Evolutionary conservation across 2,113 vertebrate species (phyloP), one percentile per base, ranked within the genome.

Genomic region (Anhinga rufa): DNA sequence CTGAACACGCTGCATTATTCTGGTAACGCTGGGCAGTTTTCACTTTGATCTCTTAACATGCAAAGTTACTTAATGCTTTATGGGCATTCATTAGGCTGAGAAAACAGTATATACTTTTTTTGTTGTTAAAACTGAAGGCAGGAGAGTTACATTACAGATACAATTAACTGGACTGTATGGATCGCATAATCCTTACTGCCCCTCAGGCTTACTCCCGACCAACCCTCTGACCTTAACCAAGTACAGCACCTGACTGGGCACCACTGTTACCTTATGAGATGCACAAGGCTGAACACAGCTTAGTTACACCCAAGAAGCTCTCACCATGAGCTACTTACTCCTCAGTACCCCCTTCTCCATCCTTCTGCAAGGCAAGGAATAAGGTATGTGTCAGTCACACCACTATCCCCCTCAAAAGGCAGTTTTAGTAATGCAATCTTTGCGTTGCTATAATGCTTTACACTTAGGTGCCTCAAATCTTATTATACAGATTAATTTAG

Each of bases 201-300:
- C 40, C 10, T 52, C 48, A 85, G 31, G 34, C 10, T 68, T 88
- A 10, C 18, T 49, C 58, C 19, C 24, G 25, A 44, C 42, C 55
- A 66, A 13, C 28, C 10, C 36, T 57, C 28, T 42, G 38, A 64
- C 38, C 38, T 32, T 18, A 38, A 16, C 7, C 13, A 87, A 62
- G 51, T 32, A 46, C 65, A 40, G 34, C 1, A 5, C 4, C 54
- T 38, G 32, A 34, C 44, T 16, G 25, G 6, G 29, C 7, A 2
- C 17, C 66, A 42, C 61, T 20, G 5, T 4, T 32, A 22, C 36
- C 32, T 25, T 15, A 19, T 10, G 26, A 86, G 44, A 14, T n/a
- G 26, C n/a, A 17, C 7, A 6, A 0, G 0, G 60, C 52, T 70
- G n/a, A 65, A 70, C 0, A 1, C 0, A 1, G 77, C n/a, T 66